Base-by-base conservation (phyloP, 1,140 invertebrate species). In the Brachionus plicatilis region DNA sequence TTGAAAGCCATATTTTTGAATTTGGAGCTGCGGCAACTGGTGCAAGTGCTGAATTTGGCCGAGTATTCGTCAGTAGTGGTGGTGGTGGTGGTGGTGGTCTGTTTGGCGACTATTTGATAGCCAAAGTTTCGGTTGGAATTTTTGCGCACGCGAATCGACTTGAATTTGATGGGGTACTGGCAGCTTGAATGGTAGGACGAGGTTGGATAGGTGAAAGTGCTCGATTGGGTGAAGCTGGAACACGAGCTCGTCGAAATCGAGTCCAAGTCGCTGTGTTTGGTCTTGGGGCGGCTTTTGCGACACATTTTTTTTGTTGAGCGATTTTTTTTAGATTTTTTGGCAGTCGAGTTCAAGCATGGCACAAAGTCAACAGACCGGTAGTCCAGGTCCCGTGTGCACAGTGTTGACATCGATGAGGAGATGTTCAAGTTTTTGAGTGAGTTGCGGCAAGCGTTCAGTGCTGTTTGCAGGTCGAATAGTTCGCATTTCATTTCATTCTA, bases 401-500 rank as follows among this genome's bases (percentile, higher is more conserved):
- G 5, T 50, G 20, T 76, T n/a, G 70, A 75, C 37, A 3, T 11
- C 2, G 27, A 47, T 12, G 72, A 47, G 5, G 72, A 76, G 12
- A 76, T 5, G 43, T 50, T 14, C 43, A 76, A 29, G 20, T 47
- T 76, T 76, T 76, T 76, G 1, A 76, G n/a, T 2, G 72, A 76
- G 43, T 45, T 76, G 43, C 72, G 41, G n/a, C 72, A 76, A 4
- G 72, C 72, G 45, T 76, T 76, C 17, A 76, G 50, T 27, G 72
- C 72, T 50, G 72, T 50, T n/a, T 76, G 72, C 47, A 76, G 27
- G 8, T 76, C 72, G 20, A 76, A 76, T 45, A 76, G 50, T 76
- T 76, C 72, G 33, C 72, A 76, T 29, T 76, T 76, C 72, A 76
- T 76, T 24, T 76, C 72, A n/a, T 76, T 76, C 72, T 76, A 2